Conservation (phyloP, 2,797 vertebrate genomes). For the Micrastur ruficollis region DNA sequence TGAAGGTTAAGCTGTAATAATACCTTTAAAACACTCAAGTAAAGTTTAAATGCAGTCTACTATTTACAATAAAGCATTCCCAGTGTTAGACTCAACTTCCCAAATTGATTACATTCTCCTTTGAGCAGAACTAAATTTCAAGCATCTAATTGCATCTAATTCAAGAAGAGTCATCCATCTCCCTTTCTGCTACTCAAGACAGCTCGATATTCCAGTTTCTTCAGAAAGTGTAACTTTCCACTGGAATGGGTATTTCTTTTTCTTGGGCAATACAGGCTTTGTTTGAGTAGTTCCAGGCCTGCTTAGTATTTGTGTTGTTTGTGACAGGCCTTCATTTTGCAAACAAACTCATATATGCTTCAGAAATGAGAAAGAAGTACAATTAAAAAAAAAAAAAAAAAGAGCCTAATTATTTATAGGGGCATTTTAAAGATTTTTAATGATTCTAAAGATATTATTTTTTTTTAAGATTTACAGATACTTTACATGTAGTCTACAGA, state of each 20-base stretch:
- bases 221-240: constrained; percentile 8
- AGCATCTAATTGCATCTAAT: neutral
- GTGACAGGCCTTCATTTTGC: neutral
- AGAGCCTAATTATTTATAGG: neutral
- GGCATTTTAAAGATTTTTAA: neutral
- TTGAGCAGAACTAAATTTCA: neutral
- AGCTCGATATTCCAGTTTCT: constrained; percentile 24
- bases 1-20: constrained; percentile 26
- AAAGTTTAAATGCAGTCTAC: constrained; percentile 15
- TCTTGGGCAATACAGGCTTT: neutral
- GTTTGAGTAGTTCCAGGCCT: neutral
- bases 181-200: constrained; percentile 37
- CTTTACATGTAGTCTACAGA: neutral
- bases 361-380: neutral
- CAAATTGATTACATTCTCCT: constrained; percentile 37
- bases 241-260: neutral
- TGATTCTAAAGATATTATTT: neutral
- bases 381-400: neutral
- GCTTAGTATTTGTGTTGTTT: neutral
- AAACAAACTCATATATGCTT: neutral
- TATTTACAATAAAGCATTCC: neutral
- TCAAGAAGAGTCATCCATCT: constrained; percentile 36
- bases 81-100: neutral
- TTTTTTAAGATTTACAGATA: neutral
- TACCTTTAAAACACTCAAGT: constrained; percentile 6